Base-by-base conservation (phyloP, 1,140 invertebrate genomes). In the Drosophila grimshawi region DNA sequence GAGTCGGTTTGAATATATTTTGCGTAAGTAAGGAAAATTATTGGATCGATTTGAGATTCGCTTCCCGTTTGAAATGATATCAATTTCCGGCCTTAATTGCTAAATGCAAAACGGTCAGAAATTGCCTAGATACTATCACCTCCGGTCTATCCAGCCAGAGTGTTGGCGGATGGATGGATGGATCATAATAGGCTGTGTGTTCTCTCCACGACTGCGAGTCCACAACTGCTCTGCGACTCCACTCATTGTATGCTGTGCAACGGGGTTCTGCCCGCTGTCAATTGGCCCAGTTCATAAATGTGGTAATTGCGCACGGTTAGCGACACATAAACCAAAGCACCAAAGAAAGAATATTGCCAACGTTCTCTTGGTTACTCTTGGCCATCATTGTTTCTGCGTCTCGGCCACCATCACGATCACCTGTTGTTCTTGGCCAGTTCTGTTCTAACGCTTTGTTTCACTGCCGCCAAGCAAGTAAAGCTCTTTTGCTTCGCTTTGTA, bases 271-370 rank as follows among this genome's bases (percentile, higher is more conserved):
- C 35, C 7, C 32, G 43, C 52, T 41, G 56, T 64, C 82, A 88
- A 86, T 86, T 88, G 82, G 83, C 82, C 82, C 82, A 86, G 80
- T 86, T 86, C 80, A 77, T 77, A 86, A 80, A 82, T 78, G 82
- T 76, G 82, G 82, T 88, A 86, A 86, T 86, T 86, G 83, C 68
- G 64, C 83, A 61, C 75, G 77, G 77, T 71, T 80, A 82, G 82
- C 82, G 82, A 86, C 82, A 86, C 78, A 76, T 69, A 81, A 77
- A 86, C 52, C 52, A 39, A 41, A 30, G 55, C 45, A 51, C 52
- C 52, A 59, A 77, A 60, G 59, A 77, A 43, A 57, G 48, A 46
- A 52, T 43, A 32, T 64, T 65, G 45, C 48, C 39, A 77, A 67
- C 67, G 79, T 81, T 81, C 79, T 81, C 48, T 46, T 65, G 45